Evolutionary conservation across 2,113 vertebrate genomes (phyloP).

Genomic region (Psephotus haematonotus): DNA sequence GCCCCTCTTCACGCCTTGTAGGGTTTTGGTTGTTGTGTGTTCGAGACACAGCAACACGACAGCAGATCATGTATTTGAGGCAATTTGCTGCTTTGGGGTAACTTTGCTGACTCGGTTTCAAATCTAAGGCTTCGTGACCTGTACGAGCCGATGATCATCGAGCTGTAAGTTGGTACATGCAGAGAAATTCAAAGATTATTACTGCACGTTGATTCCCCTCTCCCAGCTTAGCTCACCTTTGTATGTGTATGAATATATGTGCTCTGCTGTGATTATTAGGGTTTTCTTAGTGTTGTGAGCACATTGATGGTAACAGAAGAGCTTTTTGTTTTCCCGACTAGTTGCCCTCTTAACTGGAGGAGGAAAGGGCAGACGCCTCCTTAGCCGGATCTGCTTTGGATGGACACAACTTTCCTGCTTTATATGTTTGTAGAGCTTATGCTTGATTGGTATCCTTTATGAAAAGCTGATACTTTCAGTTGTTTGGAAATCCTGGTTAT

Average conservation of each 20-base stretch:
- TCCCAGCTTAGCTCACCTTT: not conserved
- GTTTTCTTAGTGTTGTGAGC: accelerated
- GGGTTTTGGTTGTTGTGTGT: not conserved
- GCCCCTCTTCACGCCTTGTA: accelerated
- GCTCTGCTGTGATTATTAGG: not conserved
- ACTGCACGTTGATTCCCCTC: accelerated
- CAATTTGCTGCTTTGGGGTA: not conserved
- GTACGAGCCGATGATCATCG: not conserved
- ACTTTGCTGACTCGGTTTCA: not conserved
- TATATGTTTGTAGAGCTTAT: not conserved
- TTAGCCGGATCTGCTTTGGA: not conserved
- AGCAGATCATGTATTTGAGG: accelerated
- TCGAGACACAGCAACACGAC: accelerated
- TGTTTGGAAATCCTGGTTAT: not conserved
- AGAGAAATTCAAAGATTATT: not conserved
- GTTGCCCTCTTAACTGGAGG: too few relatives aligned
- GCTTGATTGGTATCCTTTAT: accelerated
- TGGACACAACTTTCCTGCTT: not conserved
- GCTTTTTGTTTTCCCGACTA: not conserved
- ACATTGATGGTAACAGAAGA: not conserved
- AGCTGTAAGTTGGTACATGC: not conserved
- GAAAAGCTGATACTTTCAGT: not conserved
- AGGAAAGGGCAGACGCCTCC: not conserved
- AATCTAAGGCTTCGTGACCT: too few relatives aligned
- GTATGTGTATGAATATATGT: accelerated